Evolutionary conservation across 2,888 invertebrate species (phyloP), one percentile per base, ranked within the genome.

Genomic region (Nomada goodeniana): DNA sequence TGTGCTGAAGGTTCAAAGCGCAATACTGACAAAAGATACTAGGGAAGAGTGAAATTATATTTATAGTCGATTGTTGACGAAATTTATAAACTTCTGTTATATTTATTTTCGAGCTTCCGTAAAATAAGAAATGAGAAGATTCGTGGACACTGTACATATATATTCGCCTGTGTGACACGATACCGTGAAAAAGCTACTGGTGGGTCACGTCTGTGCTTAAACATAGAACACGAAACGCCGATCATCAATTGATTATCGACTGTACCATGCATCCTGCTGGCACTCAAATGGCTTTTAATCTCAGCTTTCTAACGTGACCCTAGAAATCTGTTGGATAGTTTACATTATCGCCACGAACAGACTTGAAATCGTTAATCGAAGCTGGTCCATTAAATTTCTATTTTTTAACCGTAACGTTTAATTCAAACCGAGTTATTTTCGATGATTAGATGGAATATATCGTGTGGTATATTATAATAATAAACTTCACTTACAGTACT

Each of bases 191-290:
- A 47, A 59, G 15, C 13, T 18, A 61, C 60, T 36, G 52, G 29
- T 57, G 44, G n/a, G 29, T 26, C 57, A 52, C 29, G 67, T 42
- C 64, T 76, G 23, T 29, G 26, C 18, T 29, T 68, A 50, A 67
- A 10, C 61, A 52, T 44, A 44, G 76, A 79, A 82, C 75, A 76
- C 52, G 36, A 67, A 70, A 80, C 74, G 76, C 76, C 82, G 65
- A 84, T 86, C 76, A 59, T 77, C 75, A 18, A 88, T 86, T 73
- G 86, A 88, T 82, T 86, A 84, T 84, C 83, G 86, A 77, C 59
- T 77, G 87, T 85, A 79, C 85, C 79, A 88, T 59, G 74, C 83
- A 82, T 63, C 63, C 76, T 76, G 79, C 74, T 86, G 84, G 80
- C 76, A 82, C 88, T 78, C 52, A 63, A 73, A 64, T 57, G 67